These are phyloP conservation scores for Apteryx owenii DNA, from an alignment of 2,113 vertebrate species.

Conservation along the genomic window DNA sequence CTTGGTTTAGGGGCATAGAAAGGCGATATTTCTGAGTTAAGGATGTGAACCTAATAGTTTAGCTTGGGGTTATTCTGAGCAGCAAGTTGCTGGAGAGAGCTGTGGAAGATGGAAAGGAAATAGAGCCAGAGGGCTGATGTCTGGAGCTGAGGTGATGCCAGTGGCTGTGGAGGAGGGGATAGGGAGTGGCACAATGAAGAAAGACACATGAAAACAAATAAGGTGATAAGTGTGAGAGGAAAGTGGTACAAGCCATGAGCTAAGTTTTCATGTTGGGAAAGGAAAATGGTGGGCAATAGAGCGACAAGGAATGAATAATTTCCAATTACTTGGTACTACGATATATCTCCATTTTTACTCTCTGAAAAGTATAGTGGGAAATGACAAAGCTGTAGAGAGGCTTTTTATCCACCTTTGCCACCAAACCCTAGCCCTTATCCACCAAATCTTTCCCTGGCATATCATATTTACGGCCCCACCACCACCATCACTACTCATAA, in stretches of 20 bases:
- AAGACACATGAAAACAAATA: neutral
- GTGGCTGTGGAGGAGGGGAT: neutral
- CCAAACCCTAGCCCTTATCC: neutral
- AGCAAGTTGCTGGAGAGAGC: neutral
- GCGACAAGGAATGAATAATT: neutral
- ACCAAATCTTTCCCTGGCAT: neutral
- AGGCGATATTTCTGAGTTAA: neutral
- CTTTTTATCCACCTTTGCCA: neutral
- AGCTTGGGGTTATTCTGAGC: neutral
- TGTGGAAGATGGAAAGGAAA: neutral
- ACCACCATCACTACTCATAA: no score
- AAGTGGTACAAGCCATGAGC: neutral
- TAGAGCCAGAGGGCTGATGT: neutral
- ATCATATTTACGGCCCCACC: neutral
- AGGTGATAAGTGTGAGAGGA: neutral
- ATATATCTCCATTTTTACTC: neutral
- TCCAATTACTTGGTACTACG: neutral
- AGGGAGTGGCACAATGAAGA: neutral
- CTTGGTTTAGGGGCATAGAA: neutral
- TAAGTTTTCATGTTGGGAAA: neutral
- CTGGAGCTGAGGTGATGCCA: neutral
- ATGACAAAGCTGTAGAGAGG: neutral
- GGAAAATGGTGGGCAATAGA: neutral
- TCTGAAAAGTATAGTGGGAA: neutral
- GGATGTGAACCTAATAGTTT: accelerated